Evolutionary conservation across 2,797 vertebrate species (phyloP), one percentile per base, ranked within the genome.

Genomic region (Kryptolebias ocellatus): DNA sequence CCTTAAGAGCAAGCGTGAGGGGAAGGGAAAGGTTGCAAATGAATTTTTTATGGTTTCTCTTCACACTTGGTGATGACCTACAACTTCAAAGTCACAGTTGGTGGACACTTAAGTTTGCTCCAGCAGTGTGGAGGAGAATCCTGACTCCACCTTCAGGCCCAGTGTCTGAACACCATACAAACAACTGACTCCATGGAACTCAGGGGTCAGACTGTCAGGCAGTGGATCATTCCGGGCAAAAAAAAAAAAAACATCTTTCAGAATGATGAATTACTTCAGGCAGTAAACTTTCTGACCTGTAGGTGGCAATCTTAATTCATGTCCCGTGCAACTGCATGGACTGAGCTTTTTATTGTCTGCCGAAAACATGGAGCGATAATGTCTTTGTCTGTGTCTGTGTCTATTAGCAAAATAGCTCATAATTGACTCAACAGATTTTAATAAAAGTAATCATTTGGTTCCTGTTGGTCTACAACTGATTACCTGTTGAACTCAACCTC

Each of bases 11-110:
- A 73, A 60, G 74, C 7, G 18, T 74, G 50, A 64, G 71, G 55
- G 67, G 24, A 60, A 51, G 70, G 70, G 49, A 87, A 92, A 91
- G 90, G 90, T 90, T 83, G 73, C 14, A 72, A 61, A 67, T 92
- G 83, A 89, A 93, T 93, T 81, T 91, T 92, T 93, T 39, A 92
- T 92, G 86, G 68, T 44, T 52, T 64, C 83, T 80, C 88, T 66
- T 76, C 83, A 74, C 85, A 78, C 58, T 72, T 31, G 65, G 59
- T 18, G 7, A 31, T 27, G 52, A 70, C 79, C 80, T 65, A 31
- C 79, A 65, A 64, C 79, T 87, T 87, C 75, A 87, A 89, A 86
- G 86, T 78, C 83, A 63, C 75, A 0, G 49, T 37, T 6, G 60
- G 71, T 12, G 45, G 46, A 72, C 67, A 80, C 73, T 80, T 67